phyloP scores from a whole-genome alignment of 2,113 vertebrate genomes.

The Jacana jacana region DNA sequence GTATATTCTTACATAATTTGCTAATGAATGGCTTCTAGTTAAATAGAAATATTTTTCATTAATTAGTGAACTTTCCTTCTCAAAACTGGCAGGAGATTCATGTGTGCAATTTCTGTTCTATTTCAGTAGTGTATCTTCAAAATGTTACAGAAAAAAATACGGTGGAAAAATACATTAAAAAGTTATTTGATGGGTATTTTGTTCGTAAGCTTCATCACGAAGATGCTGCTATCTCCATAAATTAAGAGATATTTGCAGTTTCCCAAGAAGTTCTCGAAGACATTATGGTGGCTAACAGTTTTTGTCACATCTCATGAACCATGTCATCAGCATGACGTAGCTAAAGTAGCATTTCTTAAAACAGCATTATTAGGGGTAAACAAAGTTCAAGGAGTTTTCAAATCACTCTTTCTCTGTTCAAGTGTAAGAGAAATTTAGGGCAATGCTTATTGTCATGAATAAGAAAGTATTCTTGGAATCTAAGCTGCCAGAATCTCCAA shows the following conservation, averaged over 20 bases:
- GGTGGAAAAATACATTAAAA: not conserved
- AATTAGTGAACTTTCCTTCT: not conserved
- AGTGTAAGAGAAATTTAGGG: constrained; percentile 16
- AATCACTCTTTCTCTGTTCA: not conserved
- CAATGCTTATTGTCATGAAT: constrained; percentile 36
- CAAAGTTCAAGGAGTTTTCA: constrained; percentile 29
- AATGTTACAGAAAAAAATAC: not conserved
- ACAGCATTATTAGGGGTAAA: not conserved
- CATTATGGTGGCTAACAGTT: constrained; percentile 6
- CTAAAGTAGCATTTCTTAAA: constrained; percentile 8
- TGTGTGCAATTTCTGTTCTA: not conserved
- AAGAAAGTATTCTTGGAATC: constrained; percentile 60
- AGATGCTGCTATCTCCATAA: not conserved
- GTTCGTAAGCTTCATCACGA: not conserved
- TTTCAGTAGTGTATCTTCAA: not conserved
- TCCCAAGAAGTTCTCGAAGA: not conserved
- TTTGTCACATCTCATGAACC: constrained; percentile 8
- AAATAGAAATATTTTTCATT: not conserved
- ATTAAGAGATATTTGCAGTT: not conserved
- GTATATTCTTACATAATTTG: not conserved
- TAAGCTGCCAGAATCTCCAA: constrained; percentile 66
- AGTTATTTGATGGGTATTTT: not conserved
- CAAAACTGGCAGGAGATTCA: not conserved
- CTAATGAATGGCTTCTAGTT: not conserved
- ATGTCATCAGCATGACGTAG: not conserved